phyloP scores from a whole-genome alignment of 2,888 invertebrate species.

The Andrena minutula region DNA sequence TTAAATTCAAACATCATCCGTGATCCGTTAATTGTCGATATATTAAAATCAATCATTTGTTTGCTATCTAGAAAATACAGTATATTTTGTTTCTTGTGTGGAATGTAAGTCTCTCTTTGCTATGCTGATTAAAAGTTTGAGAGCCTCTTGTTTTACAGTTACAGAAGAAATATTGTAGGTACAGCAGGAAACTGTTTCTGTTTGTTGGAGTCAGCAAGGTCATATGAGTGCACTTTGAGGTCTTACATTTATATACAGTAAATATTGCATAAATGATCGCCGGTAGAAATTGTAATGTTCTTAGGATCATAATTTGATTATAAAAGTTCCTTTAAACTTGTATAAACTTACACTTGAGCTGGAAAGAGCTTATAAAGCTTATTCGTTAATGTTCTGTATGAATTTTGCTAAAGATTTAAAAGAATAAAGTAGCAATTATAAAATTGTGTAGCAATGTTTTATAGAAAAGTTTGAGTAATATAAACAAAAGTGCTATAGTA shows the following conservation, averaged over 20 bases:
- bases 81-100: background rate
- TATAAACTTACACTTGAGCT: background rate
- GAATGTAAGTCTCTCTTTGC: background rate
- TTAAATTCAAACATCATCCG: background rate
- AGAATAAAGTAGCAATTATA: background rate
- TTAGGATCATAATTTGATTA: slow-evolving; percentile 1
- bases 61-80: background rate
- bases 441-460: background rate
- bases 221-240: slow-evolving; percentile 81
- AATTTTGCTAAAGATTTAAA: slow-evolving; percentile 14
- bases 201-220: slow-evolving; percentile 81
- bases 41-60: background rate
- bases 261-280: slow-evolving; percentile 61
- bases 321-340: background rate
- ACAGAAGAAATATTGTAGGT: slow-evolving; percentile 80
- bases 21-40: background rate
- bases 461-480: slow-evolving; percentile 18
- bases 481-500: background rate
- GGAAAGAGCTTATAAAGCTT: slow-evolving; percentile 1
- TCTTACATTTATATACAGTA: slow-evolving; percentile 56
- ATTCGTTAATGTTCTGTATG: slow-evolving; percentile 1
- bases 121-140: slow-evolving; percentile 69
- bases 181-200: slow-evolving; percentile 81
- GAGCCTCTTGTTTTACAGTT: slow-evolving; percentile 83
- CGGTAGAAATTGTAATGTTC: slow-evolving; percentile 21